Percentiles rank a stretch among this genome's conserved stretches.
phyloP scores from a whole-genome alignment of 1,140 invertebrate species.

The Thaumetopoea pityocampa region DNA sequence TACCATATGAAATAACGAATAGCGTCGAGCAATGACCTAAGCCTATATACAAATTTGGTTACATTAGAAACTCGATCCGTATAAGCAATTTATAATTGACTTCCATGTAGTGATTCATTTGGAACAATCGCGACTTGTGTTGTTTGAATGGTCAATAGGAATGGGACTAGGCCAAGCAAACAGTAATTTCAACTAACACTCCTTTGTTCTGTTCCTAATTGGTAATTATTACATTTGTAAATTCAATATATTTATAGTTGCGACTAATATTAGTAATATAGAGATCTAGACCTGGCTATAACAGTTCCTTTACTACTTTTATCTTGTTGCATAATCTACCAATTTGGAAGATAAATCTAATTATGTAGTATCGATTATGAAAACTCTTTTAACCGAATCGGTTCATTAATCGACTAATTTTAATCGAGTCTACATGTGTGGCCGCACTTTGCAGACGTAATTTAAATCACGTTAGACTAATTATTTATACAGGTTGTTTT shows the following conservation, averaged over 20 bases:
- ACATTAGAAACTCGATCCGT: conserved; percentile 12
- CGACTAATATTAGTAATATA: no score
- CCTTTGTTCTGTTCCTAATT: conserved; percentile 7
- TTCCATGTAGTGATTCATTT: conserved; percentile 7
- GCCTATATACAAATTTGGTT: background rate
- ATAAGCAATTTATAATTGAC: conserved; percentile 20
- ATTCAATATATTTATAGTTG: no score
- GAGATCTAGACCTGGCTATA: no score
- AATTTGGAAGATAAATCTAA: conserved; percentile 4
- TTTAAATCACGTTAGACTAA: background rate
- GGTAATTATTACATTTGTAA: no score
- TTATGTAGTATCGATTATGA: conserved; percentile 7
- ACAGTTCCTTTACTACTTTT: no score
- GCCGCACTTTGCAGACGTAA: background rate
- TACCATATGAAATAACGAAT: no score
- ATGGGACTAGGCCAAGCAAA: background rate
- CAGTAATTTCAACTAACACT: background rate
- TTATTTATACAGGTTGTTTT: no score
- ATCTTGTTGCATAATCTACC: no score
- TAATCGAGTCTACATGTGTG: conserved; percentile 17
- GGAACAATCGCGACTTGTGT: conserved; percentile 4
- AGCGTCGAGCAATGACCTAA: no score
- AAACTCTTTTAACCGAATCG: conserved; percentile 8
- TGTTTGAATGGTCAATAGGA: background rate
- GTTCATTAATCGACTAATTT: conserved; percentile 9